Base-by-base conservation (phyloP, 2,888 invertebrate species). In the Andrena minutula region DNA sequence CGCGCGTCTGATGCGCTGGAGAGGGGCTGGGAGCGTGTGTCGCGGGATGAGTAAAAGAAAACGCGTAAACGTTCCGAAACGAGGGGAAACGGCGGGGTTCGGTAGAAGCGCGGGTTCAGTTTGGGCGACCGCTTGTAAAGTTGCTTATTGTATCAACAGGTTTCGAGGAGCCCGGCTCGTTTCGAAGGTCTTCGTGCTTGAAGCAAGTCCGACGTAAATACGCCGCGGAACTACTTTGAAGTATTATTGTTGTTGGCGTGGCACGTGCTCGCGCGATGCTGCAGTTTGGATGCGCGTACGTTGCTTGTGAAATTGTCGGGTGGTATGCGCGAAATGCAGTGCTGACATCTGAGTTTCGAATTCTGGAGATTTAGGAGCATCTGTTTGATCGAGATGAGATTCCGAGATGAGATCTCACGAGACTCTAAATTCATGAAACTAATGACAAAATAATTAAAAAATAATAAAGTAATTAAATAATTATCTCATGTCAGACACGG, bases 71-170 rank as follows among this genome's bases (percentile, higher is more conserved):
- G 82, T 49, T 20, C 16, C 8, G 60, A n/a, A 12, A 61, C 10
- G 16, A 32, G 41, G 12, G 32, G 23, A 49, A 28, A 10, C 49
- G 32, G 10, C 58, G 23, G n/a, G 23, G 12, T 20, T 56, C 3
- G 53, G 23, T 32, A 26, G 30, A 41, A 41, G 16, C 28, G 65
- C 41, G 32, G 51, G 64, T 41, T 60, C 53, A 8, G 69, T 69
- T 75, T 41, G 28, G 65, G 26, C 41, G 49, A 56, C n/a, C n/a
- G n/a, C 1, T 28, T 10, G 12, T n/a, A 16, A 20, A 49, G 28
- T 12, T 20, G 64, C 8, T 53, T 26, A 58, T 61, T 58, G 64
- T 56, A 73, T 81, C 73, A 81, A 81, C 80, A 80, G 81, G 80
- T 81, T 64, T 69, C 60, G 51, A 41, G 35, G 12, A 53, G n/a